Base-by-base conservation (phyloP, 1,140 invertebrate species). In the Zaprionus kolodkinae region DNA sequence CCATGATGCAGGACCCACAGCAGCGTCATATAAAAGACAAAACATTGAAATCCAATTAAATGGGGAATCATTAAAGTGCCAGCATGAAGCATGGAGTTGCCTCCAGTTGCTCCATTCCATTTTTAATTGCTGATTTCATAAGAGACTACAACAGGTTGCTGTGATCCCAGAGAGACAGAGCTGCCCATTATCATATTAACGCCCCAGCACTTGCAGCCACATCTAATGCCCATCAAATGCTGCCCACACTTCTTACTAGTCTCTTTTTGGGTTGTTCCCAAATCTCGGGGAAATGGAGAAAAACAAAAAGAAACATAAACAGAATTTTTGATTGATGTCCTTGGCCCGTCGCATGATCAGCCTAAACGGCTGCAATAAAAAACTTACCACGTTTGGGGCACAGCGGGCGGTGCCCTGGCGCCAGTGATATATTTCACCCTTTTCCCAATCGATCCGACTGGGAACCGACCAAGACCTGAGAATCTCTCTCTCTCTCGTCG, bases 351-450 rank as follows among this genome's bases (percentile, higher is more conserved):
- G 88, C 81, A 80, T 73, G 85, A 61, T 89, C 85, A 45, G 85
- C 81, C 85, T 88, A 88, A 88, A 89, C 85, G 81, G 85, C 85
- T 88, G 84, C 84, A 84, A 88, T 88, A 88, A 88, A 88, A 88
- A 88, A 84, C 84, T 78, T 88, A 88, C 84, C 84, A 88, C 84
- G 75, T 86, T 73, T 79, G 81, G 69, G 61, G 66, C 75, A 72
- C 85, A 89, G 85, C 85, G 72, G 85, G 85, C 85, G 85, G 85
- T 88, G 45, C 35, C 74, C 57, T 88, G 85, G 85, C 85, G 85
- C 85, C 85, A 88, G 81, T 89, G 85, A 89, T 88, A 88, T 89
- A 88, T 88, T 89, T 88, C 85, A 88, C 85, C 85, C 85, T 89
- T 88, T 78, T 80, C 71, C 56, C 36, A 68, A n/a, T 13, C 27